Evolutionary conservation across 2,797 vertebrate species (phyloP).

Genomic region (Tokudaia muenninki): DNA sequence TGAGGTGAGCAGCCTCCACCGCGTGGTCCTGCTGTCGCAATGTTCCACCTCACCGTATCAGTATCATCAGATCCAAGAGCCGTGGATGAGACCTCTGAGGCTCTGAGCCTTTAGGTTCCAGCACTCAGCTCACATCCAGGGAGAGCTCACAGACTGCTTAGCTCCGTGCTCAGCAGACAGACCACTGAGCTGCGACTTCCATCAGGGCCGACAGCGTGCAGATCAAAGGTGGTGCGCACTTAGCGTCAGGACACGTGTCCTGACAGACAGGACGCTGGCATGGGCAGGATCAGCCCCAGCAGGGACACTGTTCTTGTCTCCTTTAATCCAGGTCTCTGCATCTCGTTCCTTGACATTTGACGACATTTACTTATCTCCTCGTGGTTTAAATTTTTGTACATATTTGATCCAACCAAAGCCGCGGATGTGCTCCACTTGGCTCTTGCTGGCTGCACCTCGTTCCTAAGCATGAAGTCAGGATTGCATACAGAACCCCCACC

Average conservation of each 20-base stretch:
- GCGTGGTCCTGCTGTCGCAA: neutral
- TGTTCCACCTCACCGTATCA: no score
- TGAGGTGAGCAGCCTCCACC: neutral
- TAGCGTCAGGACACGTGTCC: neutral
- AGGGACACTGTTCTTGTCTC: neutral
- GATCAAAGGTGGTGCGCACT: no score
- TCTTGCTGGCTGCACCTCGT: no score
- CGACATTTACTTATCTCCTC: neutral
- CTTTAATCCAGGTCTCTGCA: neutral
- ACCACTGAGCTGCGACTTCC: neutral
- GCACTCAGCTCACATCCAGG: neutral
- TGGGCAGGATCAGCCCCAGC: neutral
- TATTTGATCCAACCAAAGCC: neutral
- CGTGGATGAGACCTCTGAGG: no score
- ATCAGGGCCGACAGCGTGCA: neutral
- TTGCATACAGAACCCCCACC: no score
- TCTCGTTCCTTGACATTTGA: neutral
- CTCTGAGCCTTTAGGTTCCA: neutral
- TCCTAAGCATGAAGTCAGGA: neutral
- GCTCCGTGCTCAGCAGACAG: no score
- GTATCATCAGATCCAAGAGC: neutral
- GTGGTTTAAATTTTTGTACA: neutral
- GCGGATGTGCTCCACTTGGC: neutral
- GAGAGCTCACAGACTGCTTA: neutral
- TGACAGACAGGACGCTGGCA: no score